A percentile compares a stretch with the other conserved stretches of the same genome.
Evolutionary conservation across 2,797 vertebrate species (phyloP).

Genomic region (Chromis chromis): DNA sequence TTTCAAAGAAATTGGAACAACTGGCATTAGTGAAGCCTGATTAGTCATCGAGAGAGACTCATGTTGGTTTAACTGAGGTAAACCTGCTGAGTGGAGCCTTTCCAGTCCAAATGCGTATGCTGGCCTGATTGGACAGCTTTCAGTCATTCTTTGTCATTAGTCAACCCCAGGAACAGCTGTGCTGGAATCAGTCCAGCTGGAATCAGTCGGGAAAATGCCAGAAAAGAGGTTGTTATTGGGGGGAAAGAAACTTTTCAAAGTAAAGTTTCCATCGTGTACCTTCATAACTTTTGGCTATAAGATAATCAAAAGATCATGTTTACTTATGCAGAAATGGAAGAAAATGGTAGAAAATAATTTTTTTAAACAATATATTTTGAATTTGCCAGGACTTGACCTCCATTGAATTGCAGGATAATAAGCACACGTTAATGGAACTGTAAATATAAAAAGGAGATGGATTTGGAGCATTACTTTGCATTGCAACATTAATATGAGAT

Average conservation of each 20-base stretch:
- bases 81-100: constrained; percentile 18
- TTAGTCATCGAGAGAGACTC: constrained; percentile 10
- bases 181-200: constrained; percentile 34
- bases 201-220: neutral
- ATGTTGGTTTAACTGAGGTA: neutral
- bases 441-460: neutral
- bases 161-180: constrained; percentile 35
- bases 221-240: constrained; percentile 6
- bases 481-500: neutral
- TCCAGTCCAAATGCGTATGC: constrained; percentile 8
- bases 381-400: too few species aligned
- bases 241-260: neutral
- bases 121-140: constrained; percentile 50
- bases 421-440: neutral
- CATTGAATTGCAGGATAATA: neutral
- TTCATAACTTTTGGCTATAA: neutral
- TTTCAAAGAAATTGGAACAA: constrained; percentile 4
- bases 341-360: too few species aligned
- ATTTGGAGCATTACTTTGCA: neutral
- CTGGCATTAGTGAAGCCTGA: neutral
- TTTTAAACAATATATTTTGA: too few species aligned
- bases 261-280: neutral
- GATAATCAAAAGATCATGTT: too few species aligned
- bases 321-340: too few species aligned
- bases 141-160: constrained; percentile 42